A percentile compares a stretch with the other conserved stretches of the same genome.
These are phyloP conservation scores for Charadrius vociferus DNA, from an alignment of 2,113 vertebrate species.

Conservation along the genomic window DNA sequence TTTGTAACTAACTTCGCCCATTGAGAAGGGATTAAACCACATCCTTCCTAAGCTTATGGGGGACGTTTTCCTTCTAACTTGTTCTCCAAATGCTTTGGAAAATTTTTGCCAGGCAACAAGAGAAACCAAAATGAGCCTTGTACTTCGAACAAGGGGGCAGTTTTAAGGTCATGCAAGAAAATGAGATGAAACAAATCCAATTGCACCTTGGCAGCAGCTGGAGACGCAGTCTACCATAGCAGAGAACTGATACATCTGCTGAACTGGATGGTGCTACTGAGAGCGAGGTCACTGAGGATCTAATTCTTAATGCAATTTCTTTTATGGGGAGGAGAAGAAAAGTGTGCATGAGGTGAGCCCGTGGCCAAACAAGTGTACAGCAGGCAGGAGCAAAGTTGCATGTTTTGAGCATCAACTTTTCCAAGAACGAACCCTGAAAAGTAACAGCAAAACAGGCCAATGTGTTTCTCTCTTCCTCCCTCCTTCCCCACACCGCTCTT, in stretches of 20 bases:
- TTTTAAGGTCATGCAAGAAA: neutral
- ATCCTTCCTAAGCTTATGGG: neutral
- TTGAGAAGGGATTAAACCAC: neutral
- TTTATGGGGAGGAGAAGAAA: neutral
- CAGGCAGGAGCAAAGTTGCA: neutral
- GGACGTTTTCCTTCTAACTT: neutral
- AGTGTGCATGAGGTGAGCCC: neutral
- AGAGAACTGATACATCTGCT: neutral
- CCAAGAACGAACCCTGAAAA: neutral
- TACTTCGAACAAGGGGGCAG: neutral
- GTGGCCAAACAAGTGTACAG: rapidly evolving
- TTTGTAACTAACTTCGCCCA: neutral
- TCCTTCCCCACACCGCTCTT: neutral
- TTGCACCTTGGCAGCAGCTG: neutral
- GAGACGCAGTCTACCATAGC: neutral
- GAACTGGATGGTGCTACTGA: neutral
- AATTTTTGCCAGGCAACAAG: neutral
- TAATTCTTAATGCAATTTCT: neutral
- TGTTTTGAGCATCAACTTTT: neutral
- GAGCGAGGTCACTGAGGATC: neutral
- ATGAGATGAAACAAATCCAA: neutral
- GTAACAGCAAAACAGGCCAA: neutral
- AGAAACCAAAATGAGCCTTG: neutral
- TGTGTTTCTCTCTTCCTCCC: neutral
- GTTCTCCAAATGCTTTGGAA: neutral